Base-by-base conservation (phyloP, 2,888 invertebrate species). In the Chymomyza procnemis region DNA sequence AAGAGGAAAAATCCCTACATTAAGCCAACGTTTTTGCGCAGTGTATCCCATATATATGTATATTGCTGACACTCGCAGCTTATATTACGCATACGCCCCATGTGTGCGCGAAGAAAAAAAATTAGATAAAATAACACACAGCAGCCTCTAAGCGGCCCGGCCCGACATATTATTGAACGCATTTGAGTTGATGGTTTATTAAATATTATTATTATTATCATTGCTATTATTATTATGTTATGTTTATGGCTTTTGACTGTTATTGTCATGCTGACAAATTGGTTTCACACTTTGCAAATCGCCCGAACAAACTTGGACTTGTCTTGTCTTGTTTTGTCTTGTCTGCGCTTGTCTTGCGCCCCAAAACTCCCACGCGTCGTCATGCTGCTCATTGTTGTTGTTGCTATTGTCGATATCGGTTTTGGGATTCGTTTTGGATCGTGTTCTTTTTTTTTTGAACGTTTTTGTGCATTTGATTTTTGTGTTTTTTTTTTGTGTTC, bases 251-350 rank as follows among this genome's bases (percentile, higher is more conserved):
- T 73, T 41, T 26, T 56, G 18, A 47, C 41, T 64, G 73, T 85
- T 85, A 85, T 85, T 83, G 83, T 83, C 85, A 76, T 75, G 75
- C 85, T 83, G 82, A 83, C 82, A 83, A 83, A 83, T 83, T 83
- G 80, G 85, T 85, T 85, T 83, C 82, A 83, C 82, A 83, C 82
- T 85, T 79, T 78, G 79, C 79, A 70, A 76, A 77, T 74, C 72
- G 50, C 34, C 54, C 34, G 34, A 55, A 47, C 66, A 21, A 34
- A 30, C 57, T 18, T 54, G 19, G 21, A 19, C 59, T 26, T 9
- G 19, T 19, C 21, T 50, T 59, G 41, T 59, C 9, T 22, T 59
- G 16, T 46, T 18, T 59, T 46, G 21, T 47, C 19, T 47, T 47
- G 18, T 21, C 19, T 54, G 6, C 26, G 21, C 16, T 58, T 50